A percentile compares a stretch with the other conserved stretches of the same genome.
phyloP scores from a whole-genome alignment of 2,797 vertebrate genomes.

The Sebastes diploproa region DNA sequence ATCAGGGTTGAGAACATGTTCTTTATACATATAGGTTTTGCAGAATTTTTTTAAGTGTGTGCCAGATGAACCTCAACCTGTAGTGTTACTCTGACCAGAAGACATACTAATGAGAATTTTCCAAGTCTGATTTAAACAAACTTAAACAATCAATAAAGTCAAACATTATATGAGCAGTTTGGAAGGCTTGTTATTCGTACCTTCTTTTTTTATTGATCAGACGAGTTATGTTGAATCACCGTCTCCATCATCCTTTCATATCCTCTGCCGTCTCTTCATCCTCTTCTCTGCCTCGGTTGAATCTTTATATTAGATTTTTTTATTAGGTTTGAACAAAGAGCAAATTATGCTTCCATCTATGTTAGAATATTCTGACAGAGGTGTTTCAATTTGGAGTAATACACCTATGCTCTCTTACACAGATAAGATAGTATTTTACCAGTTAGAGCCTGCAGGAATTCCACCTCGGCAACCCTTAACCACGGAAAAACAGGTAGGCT shows the following conservation, averaged over 20 bases:
- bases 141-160: background rate
- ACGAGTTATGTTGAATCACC: background rate
- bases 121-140: background rate
- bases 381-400: background rate
- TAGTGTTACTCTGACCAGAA: background rate
- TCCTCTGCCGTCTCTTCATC: background rate
- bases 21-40: background rate
- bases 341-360: background rate
- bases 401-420: background rate
- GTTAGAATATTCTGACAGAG: background rate
- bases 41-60: background rate
- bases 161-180: background rate
- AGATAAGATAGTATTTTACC: background rate
- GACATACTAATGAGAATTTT: background rate
- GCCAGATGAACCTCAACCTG: background rate
- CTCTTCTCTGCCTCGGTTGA: background rate
- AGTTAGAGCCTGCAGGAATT: background rate
- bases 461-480: slow-evolving; percentile 2
- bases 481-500: slow-evolving; percentile 25
- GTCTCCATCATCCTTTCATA: background rate
- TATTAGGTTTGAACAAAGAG: background rate
- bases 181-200: background rate
- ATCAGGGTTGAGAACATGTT: too few species aligned
- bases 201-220: background rate
- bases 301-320: background rate